A percentile compares a stretch with the other conserved stretches of the same genome.
Evolutionary conservation across 2,888 invertebrate genomes (phyloP).

Genomic region (Apotomis capreana): DNA sequence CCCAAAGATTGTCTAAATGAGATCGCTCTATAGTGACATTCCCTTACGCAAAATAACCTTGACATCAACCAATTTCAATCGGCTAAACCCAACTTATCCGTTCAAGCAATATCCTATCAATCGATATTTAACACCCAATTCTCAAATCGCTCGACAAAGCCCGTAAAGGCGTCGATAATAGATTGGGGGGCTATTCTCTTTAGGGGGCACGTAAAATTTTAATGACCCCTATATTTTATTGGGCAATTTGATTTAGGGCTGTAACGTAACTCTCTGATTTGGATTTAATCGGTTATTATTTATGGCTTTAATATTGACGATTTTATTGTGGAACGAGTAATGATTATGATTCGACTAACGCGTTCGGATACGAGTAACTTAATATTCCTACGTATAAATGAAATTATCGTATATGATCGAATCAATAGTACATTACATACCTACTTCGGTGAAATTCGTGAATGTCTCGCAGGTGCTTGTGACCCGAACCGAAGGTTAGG

Average conservation of each 20-base stretch:
- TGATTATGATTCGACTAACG: too few species aligned
- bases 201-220: slow-evolving; percentile 48
- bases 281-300: slow-evolving; percentile 18
- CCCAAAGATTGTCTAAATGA: too few species aligned
- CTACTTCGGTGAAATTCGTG: too few species aligned
- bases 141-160: slow-evolving; percentile 27
- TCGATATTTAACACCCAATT: slow-evolving; percentile 32
- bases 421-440: too few species aligned
- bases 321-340: too few species aligned
- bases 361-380: too few species aligned
- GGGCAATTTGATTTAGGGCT: slow-evolving; percentile 35
- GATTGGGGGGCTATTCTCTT: slow-evolving; percentile 43
- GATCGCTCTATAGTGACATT: too few species aligned
- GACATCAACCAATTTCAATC: neutral
- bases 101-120: neutral
- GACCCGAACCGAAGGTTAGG: too few species aligned
- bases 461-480: too few species aligned
- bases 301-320: neutral
- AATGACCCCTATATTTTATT: slow-evolving; percentile 47
- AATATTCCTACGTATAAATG: too few species aligned
- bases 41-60: neutral
- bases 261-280: neutral
- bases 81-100: neutral
- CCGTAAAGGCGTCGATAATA: slow-evolving; percentile 41
- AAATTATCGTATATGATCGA: too few species aligned